Conservation (phyloP, 2,797 vertebrate genomes). For the Linurgus olivaceus region DNA sequence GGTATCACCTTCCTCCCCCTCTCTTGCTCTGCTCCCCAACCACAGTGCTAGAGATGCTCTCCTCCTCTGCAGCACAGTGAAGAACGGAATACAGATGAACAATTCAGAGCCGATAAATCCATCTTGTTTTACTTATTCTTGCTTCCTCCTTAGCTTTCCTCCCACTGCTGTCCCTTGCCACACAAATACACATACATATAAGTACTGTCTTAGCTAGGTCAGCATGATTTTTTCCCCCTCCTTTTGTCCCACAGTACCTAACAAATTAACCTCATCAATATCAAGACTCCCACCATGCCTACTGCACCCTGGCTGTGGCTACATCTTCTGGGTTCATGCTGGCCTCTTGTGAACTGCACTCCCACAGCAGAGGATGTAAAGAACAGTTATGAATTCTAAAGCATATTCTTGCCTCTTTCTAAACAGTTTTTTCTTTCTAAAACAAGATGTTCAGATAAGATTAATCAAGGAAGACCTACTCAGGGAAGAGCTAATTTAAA, state of each 20-base stretch:
- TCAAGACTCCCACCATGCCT: not conserved
- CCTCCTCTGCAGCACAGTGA: constrained; percentile 41
- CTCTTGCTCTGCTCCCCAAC: not conserved
- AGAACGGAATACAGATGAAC: constrained; percentile 52
- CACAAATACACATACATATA: not conserved
- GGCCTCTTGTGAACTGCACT: not conserved
- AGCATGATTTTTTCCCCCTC: constrained; percentile 34
- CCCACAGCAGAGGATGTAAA: not conserved
- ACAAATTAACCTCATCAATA: constrained; percentile 41
- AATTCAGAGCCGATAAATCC: constrained; percentile 23
- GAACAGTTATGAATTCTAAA: not conserved
- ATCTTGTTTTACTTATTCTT: constrained; percentile 20
- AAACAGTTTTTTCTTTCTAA: not conserved
- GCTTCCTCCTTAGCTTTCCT: constrained; percentile 29
- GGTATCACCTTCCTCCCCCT: constrained; percentile 27
- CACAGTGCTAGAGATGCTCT: not conserved
- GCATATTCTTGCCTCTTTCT: not conserved
- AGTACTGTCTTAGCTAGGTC: not conserved
- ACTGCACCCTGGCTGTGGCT: not conserved
- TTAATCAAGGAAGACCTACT: not conserved
- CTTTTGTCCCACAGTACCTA: not conserved
- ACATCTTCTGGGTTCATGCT: not conserved
- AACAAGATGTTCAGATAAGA: not conserved
- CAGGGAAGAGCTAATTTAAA: not conserved
- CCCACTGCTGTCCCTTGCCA: constrained; percentile 29